Conservation (phyloP, 2,888 invertebrate genomes). For the Mylabris sibirica region DNA sequence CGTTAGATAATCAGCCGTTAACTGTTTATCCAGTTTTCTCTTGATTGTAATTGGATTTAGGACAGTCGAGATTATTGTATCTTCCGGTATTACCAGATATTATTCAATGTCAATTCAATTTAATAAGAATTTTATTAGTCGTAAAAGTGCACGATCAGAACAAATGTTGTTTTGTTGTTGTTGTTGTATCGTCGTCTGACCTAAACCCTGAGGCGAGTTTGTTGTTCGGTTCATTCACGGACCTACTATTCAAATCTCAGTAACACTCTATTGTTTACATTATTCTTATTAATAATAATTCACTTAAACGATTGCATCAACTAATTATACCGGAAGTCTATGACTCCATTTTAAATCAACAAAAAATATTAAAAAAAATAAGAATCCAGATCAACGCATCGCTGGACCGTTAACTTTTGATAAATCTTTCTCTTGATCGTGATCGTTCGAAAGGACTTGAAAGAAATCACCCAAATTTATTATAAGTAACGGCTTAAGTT, state of each 20-base stretch:
- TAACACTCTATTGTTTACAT: not conserved
- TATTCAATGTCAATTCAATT: conserved; percentile 23
- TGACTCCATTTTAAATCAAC: not conserved
- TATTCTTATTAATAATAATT: not conserved
- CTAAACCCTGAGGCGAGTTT: conserved; percentile 34
- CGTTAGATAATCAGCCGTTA: not conserved
- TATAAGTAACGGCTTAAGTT: conserved; percentile 38
- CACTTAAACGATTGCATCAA: not conserved
- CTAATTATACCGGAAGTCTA: not conserved
- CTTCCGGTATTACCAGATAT: conserved; percentile 16
- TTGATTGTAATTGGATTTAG: not conserved
- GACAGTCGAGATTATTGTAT: not conserved
- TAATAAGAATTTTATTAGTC: conserved; percentile 28
- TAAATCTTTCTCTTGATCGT: not conserved
- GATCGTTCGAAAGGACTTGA: not conserved
- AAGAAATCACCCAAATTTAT: conserved; percentile 24
- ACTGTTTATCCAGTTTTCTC: not conserved
- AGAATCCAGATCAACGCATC: not conserved
- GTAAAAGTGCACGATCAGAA: conserved; percentile 29
- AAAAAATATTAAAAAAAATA: not conserved
- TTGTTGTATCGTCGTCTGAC: conserved; percentile 27
- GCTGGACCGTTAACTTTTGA: conserved; percentile 3
- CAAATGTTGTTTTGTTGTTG: conserved; percentile 7
- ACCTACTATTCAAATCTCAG: conserved; percentile 34
- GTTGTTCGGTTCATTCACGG: conserved; percentile 34